Evolutionary conservation across 2,113 vertebrate species (phyloP), one percentile per base, ranked within the genome.

Genomic region (Trematomus loennbergii): DNA sequence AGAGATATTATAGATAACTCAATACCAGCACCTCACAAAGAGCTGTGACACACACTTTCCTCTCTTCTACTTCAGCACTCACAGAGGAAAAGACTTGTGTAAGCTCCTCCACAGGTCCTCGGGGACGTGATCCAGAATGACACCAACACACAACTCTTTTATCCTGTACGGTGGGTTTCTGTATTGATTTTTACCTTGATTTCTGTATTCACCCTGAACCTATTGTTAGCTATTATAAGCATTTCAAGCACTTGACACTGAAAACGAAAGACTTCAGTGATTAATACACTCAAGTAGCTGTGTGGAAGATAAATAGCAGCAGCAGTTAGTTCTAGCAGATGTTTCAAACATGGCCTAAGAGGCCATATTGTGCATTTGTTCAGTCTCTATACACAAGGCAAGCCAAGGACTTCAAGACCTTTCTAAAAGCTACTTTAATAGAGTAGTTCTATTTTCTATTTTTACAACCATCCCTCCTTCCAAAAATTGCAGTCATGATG

Each of bases 1-100:
- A 4, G 2, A 76, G 60, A 77, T 65, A 59, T 77, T 52, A 74
- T 73, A 9, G 55, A 85, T 73, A 76, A 77, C 53, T 76, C 61
- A 61, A 59, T 52, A 72, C 22, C 36, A 61, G 40, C 40, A 43
- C 1, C 29, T 69, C 66, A 65, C 54, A 74, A 48, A 72, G 20
- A 60, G 57, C 46, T 36, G 46, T 55, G 29, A 64, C 59, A 45
- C 17, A 50, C 2, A 0, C n/a, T 40, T 22, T 55, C 9, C 40
- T 64, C 50, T 18, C 49, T 58, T 45, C 48, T 59, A n/a, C 9
- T 11, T 52, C 43, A 59, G 17, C 18, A 49, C 53, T 15, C 1
- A 71, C 33, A 50, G 13, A 36, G 36, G 29, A 59, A 54, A 2
- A 49, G 4, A 15, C 20, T 29, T 52, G 40, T 46, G 2, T 1